These are phyloP conservation scores for Girardia tigrina DNA, from an alignment of 2,888 invertebrate species.

Conservation along the genomic window DNA sequence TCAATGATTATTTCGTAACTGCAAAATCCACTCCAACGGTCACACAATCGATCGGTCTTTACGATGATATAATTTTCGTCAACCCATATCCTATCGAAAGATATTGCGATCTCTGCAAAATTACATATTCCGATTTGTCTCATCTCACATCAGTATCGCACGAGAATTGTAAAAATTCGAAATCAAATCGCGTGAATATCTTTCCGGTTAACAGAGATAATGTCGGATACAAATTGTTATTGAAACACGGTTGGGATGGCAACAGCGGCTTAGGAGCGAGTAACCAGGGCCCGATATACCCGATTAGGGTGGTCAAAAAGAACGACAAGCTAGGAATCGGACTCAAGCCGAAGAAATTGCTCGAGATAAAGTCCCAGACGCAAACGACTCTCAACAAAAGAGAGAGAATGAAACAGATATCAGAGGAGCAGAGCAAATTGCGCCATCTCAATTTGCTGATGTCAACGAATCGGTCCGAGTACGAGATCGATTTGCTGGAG, in stretches of 20 bases:
- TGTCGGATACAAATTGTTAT: background rate
- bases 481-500: background rate
- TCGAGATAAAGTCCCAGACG: background rate
- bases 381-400: background rate
- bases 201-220: background rate
- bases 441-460: background rate
- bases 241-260: conserved; percentile 5
- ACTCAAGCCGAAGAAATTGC: background rate
- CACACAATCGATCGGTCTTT: too few relatives aligned
- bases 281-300: background rate
- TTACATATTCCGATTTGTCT: background rate
- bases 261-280: background rate
- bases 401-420: background rate
- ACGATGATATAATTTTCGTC: too few relatives aligned
- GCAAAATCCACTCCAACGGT: too few relatives aligned
- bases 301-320: background rate
- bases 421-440: background rate
- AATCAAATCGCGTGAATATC: background rate
- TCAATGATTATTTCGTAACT: too few relatives aligned
- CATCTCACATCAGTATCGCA: background rate
- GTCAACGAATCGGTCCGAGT: background rate
- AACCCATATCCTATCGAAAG: too few relatives aligned
- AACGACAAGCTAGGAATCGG: background rate
- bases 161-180: background rate
- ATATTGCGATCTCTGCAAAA: background rate